Base-by-base conservation (phyloP, 1,140 invertebrate genomes). In the Euura saliciscinereae region DNA sequence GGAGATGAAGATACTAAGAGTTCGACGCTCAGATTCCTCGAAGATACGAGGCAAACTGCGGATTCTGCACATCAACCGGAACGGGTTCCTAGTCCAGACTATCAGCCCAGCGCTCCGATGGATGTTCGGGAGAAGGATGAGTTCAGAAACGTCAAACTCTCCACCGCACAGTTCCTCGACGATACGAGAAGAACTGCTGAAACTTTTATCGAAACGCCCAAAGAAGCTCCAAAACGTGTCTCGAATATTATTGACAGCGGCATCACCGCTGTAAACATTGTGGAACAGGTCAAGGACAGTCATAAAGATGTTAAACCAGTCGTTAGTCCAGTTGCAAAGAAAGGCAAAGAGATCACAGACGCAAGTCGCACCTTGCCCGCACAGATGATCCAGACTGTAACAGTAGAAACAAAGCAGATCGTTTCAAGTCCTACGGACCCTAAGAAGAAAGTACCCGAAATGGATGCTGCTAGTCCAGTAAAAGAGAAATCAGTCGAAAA, bases 131-230 rank as follows among this genome's bases (percentile, higher is more conserved):
- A 59, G 51, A 59, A 6, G 3, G 6, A 59, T 59, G 8, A 8
- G 13, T n/a, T 59, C 51, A 59, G 51, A 8, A 59, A 59, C 6
- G 13, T 59, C 13, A 59, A 5, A n/a, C 8, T 59, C 10, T 59
- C 75, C 6, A 76, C 76, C 7, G 73, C 74, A 43, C 74, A 74
- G 51, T 78, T 78, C 44, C 70, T 78, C 1, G 73, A 76, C 45
- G 76, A 78, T 68, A 69, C 76, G n/a, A 71, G 73, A 72, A 65
- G 74, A 74, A 74, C 45, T 64, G 76, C 76, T 28, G 76, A 72
- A 42, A 70, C 69, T 51, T 76, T 77, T 59, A 66, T 71, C 44
- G 65, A 65, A 4, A 51, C 68, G 43, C 6, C 43, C 2, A 65
- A 68, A 13, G 69, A 73, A 70, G 7, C 65, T 65, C 68, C 68